A percentile compares a stretch with the other conserved stretches of the same genome.
phyloP scores from a whole-genome alignment of 2,113 vertebrate genomes.

The Nansenia antarctica region DNA sequence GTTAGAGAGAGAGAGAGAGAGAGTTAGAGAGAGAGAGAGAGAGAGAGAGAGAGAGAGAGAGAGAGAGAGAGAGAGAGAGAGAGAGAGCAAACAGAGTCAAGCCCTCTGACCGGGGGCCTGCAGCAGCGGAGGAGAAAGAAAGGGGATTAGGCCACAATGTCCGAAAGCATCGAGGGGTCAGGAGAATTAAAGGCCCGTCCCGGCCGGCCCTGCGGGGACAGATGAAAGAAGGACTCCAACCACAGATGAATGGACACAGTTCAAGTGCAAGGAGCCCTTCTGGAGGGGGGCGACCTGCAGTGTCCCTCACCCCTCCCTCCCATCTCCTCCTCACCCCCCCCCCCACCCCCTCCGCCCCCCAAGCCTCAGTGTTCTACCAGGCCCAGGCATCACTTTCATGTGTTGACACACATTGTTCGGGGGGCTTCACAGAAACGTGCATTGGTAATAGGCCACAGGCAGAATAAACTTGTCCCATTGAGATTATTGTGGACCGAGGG shows the following conservation, averaged over 20 bases:
- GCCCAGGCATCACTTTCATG: slow-evolving; percentile 60
- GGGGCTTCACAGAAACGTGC: slow-evolving; percentile 39
- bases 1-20: slow-evolving; percentile 73
- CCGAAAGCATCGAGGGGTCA: slow-evolving; percentile 78
- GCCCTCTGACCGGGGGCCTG: slow-evolving; percentile 75
- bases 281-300: slow-evolving; percentile 20
- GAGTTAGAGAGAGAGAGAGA: slow-evolving; percentile 73
- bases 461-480: slow-evolving; percentile 54
- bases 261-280: slow-evolving; percentile 77
- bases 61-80: slow-evolving; percentile 72
- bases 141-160: slow-evolving; percentile 82
- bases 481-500: slow-evolving; percentile 29
- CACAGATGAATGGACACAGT: slow-evolving; percentile 75
- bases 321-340: background rate
- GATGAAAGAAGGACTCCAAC: slow-evolving; percentile 74
- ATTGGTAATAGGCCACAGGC: slow-evolving; percentile 48
- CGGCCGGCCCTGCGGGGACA: slow-evolving; percentile 75
- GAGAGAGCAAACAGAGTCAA: slow-evolving; percentile 81
- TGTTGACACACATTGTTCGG: slow-evolving; percentile 50
- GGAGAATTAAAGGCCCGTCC: slow-evolving; percentile 71
- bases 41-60: slow-evolving; percentile 74
- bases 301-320: too few relatives aligned
- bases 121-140: slow-evolving; percentile 63
- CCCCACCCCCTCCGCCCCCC: slow-evolving; percentile 66
- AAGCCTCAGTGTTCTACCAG: slow-evolving; percentile 37